Percentiles rank a stretch among this genome's conserved stretches.
These are phyloP conservation scores for Anthoscopus minutus DNA, from an alignment of 2,113 vertebrate genomes.

Conservation along the genomic window DNA sequence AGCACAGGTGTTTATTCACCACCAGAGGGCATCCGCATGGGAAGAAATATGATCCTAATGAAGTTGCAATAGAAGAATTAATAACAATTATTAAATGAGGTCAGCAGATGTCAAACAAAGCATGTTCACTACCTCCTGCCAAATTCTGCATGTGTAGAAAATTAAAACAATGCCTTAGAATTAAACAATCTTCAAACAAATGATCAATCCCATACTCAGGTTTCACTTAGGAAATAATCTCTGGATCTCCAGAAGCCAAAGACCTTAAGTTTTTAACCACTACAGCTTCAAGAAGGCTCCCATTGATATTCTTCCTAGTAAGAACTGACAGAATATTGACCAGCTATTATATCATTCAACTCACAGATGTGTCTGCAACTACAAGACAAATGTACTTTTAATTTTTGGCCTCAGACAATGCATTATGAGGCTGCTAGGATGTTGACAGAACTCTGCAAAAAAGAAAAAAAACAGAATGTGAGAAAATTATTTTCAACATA, in stretches of 20 bases:
- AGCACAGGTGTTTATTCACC: background rate
- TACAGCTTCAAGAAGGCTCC: background rate
- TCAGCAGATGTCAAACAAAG: constrained; percentile 61
- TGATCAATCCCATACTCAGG: constrained; percentile 27
- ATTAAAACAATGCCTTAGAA: constrained; percentile 49
- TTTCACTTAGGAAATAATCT: constrained; percentile 27
- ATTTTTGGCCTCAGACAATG: background rate
- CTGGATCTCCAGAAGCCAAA: background rate
- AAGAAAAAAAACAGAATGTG: background rate
- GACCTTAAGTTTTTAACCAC: constrained; percentile 3
- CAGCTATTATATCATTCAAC: background rate
- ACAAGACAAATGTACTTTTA: background rate
- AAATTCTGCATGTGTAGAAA: constrained; percentile 53
- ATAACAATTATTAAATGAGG: constrained; percentile 63
- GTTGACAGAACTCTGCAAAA: background rate
- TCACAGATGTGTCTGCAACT: background rate
- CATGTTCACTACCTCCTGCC: constrained; percentile 48
- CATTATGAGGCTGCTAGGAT: background rate
- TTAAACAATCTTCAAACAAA: constrained; percentile 41
- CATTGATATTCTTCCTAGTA: background rate
- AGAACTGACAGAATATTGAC: background rate
- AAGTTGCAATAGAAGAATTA: constrained; percentile 49
- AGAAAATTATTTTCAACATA: background rate
- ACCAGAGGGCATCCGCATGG: constrained; percentile 43
- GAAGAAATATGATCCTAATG: background rate